These are phyloP conservation scores for Arizona elegans DNA, from an alignment of 2,113 vertebrate genomes.

Conservation along the genomic window DNA sequence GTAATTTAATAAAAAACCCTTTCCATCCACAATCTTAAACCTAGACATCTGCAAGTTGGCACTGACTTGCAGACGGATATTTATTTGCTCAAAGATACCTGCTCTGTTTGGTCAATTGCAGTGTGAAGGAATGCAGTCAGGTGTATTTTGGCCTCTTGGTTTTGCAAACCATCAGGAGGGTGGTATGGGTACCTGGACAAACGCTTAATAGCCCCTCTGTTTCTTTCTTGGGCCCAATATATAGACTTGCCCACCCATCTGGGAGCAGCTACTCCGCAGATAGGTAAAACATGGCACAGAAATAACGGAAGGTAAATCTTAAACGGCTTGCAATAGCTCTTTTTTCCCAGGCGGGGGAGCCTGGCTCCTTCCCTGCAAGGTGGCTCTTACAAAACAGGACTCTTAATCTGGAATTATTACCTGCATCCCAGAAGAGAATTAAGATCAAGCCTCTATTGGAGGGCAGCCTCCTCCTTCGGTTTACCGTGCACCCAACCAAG, in stretches of 20 bases:
- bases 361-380: slow-evolving; percentile 41
- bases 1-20: background rate
- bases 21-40: background rate
- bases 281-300: slow-evolving; percentile 42
- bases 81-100: background rate
- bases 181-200: background rate
- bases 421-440: background rate
- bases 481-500: background rate
- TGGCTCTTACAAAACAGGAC: slow-evolving; percentile 1
- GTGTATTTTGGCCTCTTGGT: background rate
- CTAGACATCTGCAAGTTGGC: background rate
- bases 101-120: background rate
- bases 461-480: background rate
- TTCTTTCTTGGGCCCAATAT: background rate
- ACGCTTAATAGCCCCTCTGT: slow-evolving; percentile 40
- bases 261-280: background rate
- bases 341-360: slow-evolving; percentile 66
- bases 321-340: slow-evolving; percentile 39
- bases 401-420: background rate
- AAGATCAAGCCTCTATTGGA: background rate
- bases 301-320: fast-evolving
- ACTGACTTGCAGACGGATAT: background rate
- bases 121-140: background rate
- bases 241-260: slow-evolving; percentile 7
- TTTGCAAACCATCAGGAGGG: background rate